These are phyloP conservation scores for Vollenhovia emeryi DNA, from an alignment of 1,140 invertebrate genomes.

Conservation along the genomic window DNA sequence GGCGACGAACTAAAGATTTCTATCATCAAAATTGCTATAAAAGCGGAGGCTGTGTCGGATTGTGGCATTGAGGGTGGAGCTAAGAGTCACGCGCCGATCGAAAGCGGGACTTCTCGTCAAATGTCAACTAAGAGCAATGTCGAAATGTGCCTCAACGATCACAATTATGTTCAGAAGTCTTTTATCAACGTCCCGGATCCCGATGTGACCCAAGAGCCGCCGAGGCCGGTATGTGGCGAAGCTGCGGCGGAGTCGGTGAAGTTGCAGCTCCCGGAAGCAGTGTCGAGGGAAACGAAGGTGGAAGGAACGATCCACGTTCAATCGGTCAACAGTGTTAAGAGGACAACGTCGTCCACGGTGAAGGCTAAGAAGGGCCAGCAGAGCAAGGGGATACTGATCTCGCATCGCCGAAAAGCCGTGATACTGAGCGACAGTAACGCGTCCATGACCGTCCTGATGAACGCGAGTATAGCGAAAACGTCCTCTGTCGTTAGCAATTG, in stretches of 20 bases:
- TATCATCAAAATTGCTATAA: background rate
- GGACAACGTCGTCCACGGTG: background rate
- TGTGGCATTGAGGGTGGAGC: background rate
- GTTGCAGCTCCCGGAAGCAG: background rate
- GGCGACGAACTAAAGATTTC: conserved; percentile 14
- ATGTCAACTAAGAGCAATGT: background rate
- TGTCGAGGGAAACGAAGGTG: background rate
- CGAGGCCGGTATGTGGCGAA: background rate
- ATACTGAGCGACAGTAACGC: conserved; percentile 69
- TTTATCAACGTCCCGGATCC: background rate
- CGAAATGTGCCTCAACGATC: conserved; percentile 43
- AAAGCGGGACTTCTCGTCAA: background rate
- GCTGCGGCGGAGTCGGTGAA: no score
- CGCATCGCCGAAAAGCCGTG: conserved; percentile 67
- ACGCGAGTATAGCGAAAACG: conserved; percentile 8
- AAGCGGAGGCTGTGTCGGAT: conserved; percentile 16
- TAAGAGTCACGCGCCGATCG: background rate
- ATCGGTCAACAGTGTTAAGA: conserved; percentile 2
- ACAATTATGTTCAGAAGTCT: conserved; percentile 46
- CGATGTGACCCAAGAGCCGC: background rate
- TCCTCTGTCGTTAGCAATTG: background rate
- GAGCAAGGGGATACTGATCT: conserved; percentile 59
- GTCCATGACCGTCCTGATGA: conserved; percentile 69
- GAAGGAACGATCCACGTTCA: background rate
- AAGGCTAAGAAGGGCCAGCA: conserved; percentile 19